Evolutionary conservation across 2,113 vertebrate species (phyloP).

Genomic region (Ramphastos sulfuratus): DNA sequence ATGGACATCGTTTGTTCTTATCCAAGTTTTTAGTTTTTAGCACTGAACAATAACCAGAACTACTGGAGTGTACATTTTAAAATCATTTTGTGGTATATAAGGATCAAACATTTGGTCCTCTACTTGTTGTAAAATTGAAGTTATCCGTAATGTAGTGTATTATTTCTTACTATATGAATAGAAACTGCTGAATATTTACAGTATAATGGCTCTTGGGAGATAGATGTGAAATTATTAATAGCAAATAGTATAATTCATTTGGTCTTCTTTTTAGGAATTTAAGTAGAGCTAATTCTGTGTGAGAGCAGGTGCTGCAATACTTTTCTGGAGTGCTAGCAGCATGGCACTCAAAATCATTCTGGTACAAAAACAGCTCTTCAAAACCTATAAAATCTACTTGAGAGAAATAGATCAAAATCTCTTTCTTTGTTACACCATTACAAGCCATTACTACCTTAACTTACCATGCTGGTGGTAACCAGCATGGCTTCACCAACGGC

Average conservation of each 20-base stretch:
- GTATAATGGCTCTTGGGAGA: background rate
- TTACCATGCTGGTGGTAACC: no score
- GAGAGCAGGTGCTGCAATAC: constrained; percentile 22
- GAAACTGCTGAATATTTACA: constrained; percentile 27
- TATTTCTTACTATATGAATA: background rate
- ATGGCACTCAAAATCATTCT: constrained; percentile 26
- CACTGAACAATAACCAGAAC: background rate
- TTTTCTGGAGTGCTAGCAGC: constrained; percentile 28
- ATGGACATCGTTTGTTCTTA: background rate
- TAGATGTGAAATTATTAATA: constrained; percentile 15
- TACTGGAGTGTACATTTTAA: background rate
- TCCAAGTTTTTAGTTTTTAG: background rate
- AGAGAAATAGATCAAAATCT: background rate
- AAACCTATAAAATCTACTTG: background rate
- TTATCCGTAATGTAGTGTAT: background rate
- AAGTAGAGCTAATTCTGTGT: constrained; percentile 25
- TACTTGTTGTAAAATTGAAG: background rate
- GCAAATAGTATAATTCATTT: constrained; percentile 15
- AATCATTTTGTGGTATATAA: background rate
- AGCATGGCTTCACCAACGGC: no score
- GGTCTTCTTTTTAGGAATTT: constrained; percentile 16
- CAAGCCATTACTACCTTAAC: background rate
- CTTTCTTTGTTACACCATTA: background rate
- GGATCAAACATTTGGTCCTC: background rate
- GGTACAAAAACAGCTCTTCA: constrained; percentile 22